A percentile compares a stretch with the other conserved stretches of the same genome.
Evolutionary conservation across 2,888 invertebrate genomes (phyloP).

Genomic region (Phoronis australis): DNA sequence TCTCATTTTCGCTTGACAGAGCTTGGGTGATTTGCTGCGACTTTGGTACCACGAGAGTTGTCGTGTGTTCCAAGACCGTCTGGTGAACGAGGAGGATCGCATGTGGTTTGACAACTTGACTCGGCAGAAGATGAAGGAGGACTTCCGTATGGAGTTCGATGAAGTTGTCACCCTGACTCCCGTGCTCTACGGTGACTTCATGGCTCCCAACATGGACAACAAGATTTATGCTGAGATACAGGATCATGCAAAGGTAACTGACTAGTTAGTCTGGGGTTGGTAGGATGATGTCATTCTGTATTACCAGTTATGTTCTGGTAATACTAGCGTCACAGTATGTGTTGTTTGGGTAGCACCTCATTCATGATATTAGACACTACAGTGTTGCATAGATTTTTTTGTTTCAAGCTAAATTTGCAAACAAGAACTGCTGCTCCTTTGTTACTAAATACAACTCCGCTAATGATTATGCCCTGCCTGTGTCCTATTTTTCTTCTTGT

Average conservation of each 20-base stretch:
- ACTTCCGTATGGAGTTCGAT: slow-evolving; percentile 58
- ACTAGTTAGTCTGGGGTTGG: no score
- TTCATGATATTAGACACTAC: no score
- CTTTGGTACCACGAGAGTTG: slow-evolving; percentile 54
- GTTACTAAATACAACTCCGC: no score
- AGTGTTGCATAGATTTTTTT: no score
- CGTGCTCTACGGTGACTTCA: slow-evolving; percentile 68
- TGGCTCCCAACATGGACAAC: slow-evolving; percentile 47
- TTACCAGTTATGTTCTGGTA: no score
- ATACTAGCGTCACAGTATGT: no score
- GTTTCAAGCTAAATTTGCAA: no score
- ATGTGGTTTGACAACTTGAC: slow-evolving; percentile 45
- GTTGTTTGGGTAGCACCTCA: no score
- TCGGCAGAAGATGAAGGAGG: slow-evolving; percentile 56
- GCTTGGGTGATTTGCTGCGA: slow-evolving; percentile 35
- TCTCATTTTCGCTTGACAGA: slow-evolving; percentile 20
- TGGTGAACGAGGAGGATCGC: slow-evolving; percentile 53
- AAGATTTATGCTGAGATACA: slow-evolving; percentile 63
- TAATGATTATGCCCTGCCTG: no score
- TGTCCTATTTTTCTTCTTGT: no score
- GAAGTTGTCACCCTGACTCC: slow-evolving; percentile 57
- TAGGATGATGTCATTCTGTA: no score
- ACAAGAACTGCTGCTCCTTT: no score
- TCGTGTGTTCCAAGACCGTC: slow-evolving; percentile 53
- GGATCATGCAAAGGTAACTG: slow-evolving; percentile 60